Conservation (phyloP, 2,797 vertebrate species). For the Sylvilagus floridanus region DNA sequence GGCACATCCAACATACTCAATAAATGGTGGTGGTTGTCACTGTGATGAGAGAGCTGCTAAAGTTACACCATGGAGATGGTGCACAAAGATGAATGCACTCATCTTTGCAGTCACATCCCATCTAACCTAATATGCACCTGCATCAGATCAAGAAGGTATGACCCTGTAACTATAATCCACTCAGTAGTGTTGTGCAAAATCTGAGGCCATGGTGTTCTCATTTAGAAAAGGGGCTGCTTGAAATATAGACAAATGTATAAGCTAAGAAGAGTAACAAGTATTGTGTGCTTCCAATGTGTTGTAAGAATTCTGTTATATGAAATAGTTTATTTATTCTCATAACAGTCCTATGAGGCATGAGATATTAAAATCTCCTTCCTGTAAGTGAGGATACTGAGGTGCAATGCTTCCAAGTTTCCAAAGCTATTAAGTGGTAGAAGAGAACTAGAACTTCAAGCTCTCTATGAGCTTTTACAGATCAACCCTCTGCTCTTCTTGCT, state of each 20-base stretch:
- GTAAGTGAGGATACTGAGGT: neutral
- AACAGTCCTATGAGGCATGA: neutral
- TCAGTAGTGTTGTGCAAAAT: slow-evolving; percentile 15
- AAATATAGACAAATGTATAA: neutral
- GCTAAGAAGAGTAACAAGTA: neutral
- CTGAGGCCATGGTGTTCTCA: slow-evolving; percentile 13
- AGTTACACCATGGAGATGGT: neutral
- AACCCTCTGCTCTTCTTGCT: neutral
- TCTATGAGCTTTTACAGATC: neutral
- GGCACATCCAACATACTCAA: neutral
- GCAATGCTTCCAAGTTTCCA: neutral
- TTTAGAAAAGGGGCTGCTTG: neutral
- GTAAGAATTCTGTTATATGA: neutral
- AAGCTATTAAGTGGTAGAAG: neutral
- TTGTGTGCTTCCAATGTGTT: neutral
- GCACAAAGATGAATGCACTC: neutral
- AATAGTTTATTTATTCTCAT: neutral
- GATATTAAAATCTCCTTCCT: neutral
- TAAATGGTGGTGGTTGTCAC: neutral
- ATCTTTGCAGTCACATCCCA: neutral
- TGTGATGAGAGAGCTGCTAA: neutral
- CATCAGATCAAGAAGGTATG: slow-evolving; percentile 13
- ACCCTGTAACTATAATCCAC: slow-evolving; percentile 66
- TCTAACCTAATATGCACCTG: slow-evolving; percentile 11
- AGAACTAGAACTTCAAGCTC: neutral